Conservation (phyloP, 1,140 invertebrate species). For the Drosophila bocqueti region DNA sequence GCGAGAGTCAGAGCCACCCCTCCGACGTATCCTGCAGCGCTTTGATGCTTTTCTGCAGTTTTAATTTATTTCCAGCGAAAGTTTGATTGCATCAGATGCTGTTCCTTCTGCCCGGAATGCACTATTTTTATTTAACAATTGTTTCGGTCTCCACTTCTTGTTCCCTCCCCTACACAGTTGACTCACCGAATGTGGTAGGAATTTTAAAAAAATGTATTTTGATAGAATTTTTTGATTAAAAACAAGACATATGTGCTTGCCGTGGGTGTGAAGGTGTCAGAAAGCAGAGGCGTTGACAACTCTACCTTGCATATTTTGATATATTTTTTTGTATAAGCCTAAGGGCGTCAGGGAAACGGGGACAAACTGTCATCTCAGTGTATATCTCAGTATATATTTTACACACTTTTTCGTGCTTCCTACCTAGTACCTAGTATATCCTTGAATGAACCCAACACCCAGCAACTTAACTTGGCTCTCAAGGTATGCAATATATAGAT, state of each 20-base stretch:
- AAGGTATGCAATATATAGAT: too few species aligned
- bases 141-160: neutral
- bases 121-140: conserved; percentile 31
- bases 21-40: conserved; percentile 11
- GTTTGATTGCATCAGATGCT: conserved; percentile 51
- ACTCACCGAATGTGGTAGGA: neutral
- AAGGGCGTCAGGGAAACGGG: neutral
- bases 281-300: conserved; percentile 3
- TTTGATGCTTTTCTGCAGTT: conserved; percentile 48
- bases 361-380: neutral
- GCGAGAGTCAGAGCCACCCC: conserved; percentile 1
- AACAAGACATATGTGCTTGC: conserved; percentile 19
- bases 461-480: too few species aligned
- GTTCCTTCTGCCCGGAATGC: conserved; percentile 5
- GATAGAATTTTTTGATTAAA: conserved; percentile 63
- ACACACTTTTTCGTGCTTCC: too few species aligned
- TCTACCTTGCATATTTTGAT: neutral
- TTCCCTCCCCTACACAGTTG: neutral
- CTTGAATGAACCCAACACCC: neutral
- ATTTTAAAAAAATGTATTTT: conserved; percentile 43
- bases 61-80: conserved; percentile 52
- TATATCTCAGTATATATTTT: neutral
- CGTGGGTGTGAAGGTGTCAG: neutral
- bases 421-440: neutral
- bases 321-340: neutral